Evolutionary conservation across 1,140 invertebrate genomes (phyloP), one percentile per base, ranked within the genome.

Genomic region (Apis laboriosa): DNA sequence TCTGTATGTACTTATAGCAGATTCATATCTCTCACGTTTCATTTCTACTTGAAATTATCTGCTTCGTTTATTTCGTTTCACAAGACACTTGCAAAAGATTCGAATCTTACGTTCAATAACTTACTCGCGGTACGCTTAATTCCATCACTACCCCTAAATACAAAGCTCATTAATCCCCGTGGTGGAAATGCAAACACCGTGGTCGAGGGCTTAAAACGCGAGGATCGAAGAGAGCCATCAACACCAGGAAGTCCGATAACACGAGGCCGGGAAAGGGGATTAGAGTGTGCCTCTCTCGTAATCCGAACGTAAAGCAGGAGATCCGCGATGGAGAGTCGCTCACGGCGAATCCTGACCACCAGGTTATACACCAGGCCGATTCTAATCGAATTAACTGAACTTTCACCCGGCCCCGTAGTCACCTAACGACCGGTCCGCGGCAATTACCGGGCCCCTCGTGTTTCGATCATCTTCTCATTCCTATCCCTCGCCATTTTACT

Each of bases 351-450:
- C 89, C 88, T 89, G 87, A 90, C 80, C 85, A 82, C 34, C 77
- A 71, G 79, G 24, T 83, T 88, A 77, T 85, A 84, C 87, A 87
- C 86, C 64, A 86, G 84, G 89, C 85, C 83, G 90, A 91, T 91
- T 90, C 90, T 91, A 91, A 92, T 92, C 91, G 89, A 91, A 91
- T 90, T 90, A 91, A 86, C 87, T 90, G 90, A 92, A 92, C 90
- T 92, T 92, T 92, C 90, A 92, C 89, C 90, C 84, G 76, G 77
- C 80, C 43, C 83, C 79, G 64, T 82, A 83, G 84, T 85, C 85
- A 58, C 77, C 83, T 86, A 86, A 82, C 86, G 86, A 85, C 81
- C 84, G 77, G 61, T 80, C 80, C 75, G 64, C 78, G 64, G 88
- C 90, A 88, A 91, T 91, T 90, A 90, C 83, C 67, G 79, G 73